phyloP scores from a whole-genome alignment of 2,113 vertebrate species.

The Siniperca chuatsi region DNA sequence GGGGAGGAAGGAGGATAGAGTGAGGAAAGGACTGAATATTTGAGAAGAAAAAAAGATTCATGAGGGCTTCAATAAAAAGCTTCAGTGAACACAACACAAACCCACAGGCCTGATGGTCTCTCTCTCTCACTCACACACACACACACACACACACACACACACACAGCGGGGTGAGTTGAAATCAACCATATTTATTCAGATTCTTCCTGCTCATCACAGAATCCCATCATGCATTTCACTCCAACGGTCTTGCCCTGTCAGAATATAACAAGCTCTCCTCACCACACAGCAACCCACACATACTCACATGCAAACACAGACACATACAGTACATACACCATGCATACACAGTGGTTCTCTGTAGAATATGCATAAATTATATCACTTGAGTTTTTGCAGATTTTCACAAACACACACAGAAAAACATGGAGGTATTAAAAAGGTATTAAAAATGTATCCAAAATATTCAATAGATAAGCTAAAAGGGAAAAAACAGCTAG shows the following conservation, averaged over 20 bases:
- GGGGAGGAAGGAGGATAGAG: conserved; percentile 14
- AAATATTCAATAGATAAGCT: not conserved
- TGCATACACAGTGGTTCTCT: not conserved
- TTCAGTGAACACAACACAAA: conserved; percentile 73
- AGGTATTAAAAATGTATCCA: not conserved
- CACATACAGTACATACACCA: not conserved
- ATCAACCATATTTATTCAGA: conserved; percentile 77
- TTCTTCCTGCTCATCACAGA: conserved; percentile 73
- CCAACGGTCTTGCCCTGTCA: conserved; percentile 72
- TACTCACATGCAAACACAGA: conserved; percentile 29
- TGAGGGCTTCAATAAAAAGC: conserved; percentile 76
- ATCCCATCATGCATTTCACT: conserved; percentile 80
- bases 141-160: conserved; percentile 39
- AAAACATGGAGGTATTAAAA: not conserved
- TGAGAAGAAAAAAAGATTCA: conserved; percentile 71
- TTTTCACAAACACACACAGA: not conserved
- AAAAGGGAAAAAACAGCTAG: not conserved
- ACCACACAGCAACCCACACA: conserved; percentile 39
- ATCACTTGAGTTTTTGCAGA: not conserved
- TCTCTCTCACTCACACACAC: conserved; percentile 9
- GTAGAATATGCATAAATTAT: not conserved
- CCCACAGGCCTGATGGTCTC: conserved; percentile 55
- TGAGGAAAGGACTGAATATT: conserved; percentile 54
- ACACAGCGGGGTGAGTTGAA: conserved; percentile 39
- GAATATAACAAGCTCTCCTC: conserved; percentile 72